phyloP scores from a whole-genome alignment of 1,140 invertebrate species.

The Dendroctonus ponderosae region DNA sequence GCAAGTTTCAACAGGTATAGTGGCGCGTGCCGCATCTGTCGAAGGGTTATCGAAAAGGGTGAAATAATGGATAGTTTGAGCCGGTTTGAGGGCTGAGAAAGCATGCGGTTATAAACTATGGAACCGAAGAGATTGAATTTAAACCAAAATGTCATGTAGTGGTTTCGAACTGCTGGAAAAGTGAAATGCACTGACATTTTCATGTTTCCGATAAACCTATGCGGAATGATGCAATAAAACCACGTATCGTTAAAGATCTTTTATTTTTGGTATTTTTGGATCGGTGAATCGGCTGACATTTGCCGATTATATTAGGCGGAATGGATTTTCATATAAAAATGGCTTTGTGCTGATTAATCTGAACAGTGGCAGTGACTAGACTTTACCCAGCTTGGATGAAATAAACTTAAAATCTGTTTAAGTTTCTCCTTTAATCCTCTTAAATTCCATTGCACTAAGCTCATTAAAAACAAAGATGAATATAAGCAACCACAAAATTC shows the following conservation, averaged over 20 bases:
- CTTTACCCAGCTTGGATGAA: too few relatives aligned
- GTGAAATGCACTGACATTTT: too few relatives aligned
- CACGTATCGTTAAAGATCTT: constrained; percentile 4
- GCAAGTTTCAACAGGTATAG: constrained; percentile 1
- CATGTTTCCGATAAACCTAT: neutral
- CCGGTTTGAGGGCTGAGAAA: neutral
- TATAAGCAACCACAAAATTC: too few relatives aligned
- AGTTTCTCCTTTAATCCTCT: too few relatives aligned
- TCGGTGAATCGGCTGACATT: constrained; percentile 12
- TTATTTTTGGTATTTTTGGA: constrained; percentile 5
- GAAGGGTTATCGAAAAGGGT: neutral
- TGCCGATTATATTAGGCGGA: neutral
- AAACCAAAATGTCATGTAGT: too few relatives aligned
- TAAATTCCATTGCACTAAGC: too few relatives aligned
- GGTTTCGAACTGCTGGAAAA: too few relatives aligned
- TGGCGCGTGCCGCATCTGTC: neutral
- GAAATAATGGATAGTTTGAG: neutral
- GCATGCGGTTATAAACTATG: too few relatives aligned
- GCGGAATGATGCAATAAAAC: constrained; percentile 3
- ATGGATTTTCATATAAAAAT: neutral
- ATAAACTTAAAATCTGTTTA: too few relatives aligned
- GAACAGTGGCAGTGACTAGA: too few relatives aligned
- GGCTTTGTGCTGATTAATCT: neutral
- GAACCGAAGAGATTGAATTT: too few relatives aligned
- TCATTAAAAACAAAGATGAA: too few relatives aligned